Evolutionary conservation across 2,113 vertebrate genomes (phyloP), one percentile per base, ranked within the genome.

Genomic region (Trogon surrucura): DNA sequence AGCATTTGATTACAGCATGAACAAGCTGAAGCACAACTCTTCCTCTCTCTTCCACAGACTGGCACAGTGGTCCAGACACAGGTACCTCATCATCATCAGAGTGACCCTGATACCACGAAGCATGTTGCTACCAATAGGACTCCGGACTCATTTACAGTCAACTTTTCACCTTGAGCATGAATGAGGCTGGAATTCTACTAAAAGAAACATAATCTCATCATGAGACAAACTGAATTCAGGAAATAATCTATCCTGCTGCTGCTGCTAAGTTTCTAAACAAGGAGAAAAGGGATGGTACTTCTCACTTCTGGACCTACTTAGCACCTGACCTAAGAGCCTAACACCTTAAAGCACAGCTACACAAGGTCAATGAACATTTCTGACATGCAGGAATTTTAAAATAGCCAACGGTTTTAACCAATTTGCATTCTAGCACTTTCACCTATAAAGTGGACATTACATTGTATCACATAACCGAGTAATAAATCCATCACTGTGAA

Each of bases 91-190:
- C 62, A 74, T 32, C 62, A 74, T 6, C 62, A 66, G 32, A 80
- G 27, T 19, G 14, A 38, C 53, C 20, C 22, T 2, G 8, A 75
- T 12, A 80, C 0, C 0, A 50, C 16, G 18, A 53, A 84, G 21
- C 7, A 23, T 7, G 9, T 15, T 80, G 34, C 32, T 65, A 48
- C 26, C 54, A 79, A 3, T 0, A 54, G 36, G 21, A 32, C 44
- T 77, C 16, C 16, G 69, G 48, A 32, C 29, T 77, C 77, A 72
- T 34, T 26, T 85, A 67, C 3, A 5, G 34, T 17, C 57, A 90
- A 57, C 20, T 77, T 58, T 44, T 38, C 23, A 84, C 15, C 38
- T 79, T 19, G 4, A 1, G 11, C 21, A 17, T n/a, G 12, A 70
- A 44, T 3, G 25, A 78, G 16, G 17, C 23, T 70, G 60, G 29